These are phyloP conservation scores for Araneus ventricosus DNA, from an alignment of 1,140 invertebrate species.

Conservation along the genomic window DNA sequence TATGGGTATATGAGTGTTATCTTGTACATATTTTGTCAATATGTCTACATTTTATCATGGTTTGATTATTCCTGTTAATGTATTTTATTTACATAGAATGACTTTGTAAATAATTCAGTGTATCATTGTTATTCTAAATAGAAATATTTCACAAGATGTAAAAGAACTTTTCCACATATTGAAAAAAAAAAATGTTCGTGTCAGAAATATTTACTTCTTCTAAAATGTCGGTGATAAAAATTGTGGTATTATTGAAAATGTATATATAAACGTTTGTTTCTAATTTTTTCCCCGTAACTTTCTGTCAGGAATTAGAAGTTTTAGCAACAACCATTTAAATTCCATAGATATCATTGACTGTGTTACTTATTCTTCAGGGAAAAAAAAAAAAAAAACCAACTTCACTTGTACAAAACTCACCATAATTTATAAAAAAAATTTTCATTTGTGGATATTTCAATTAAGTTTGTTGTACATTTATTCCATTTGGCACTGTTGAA, in stretches of 20 bases:
- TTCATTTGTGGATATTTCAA: constrained; percentile 67
- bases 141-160: background rate
- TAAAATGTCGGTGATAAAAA: background rate
- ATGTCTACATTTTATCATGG: constrained; percentile 31
- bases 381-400: background rate
- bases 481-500: constrained; percentile 38
- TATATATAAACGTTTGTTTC: constrained; percentile 6
- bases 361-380: constrained; percentile 31
- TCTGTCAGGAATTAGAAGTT: too few relatives aligned
- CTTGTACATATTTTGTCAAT: constrained; percentile 52
- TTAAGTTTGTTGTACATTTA: constrained; percentile 57
- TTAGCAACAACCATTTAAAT: background rate
- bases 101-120: constrained; percentile 40
- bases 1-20: constrained; percentile 41
- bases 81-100: constrained; percentile 42
- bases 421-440: constrained; percentile 23
- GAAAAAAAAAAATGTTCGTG: background rate
- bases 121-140: background rate
- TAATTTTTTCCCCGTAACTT: too few relatives aligned
- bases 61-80: constrained; percentile 37
- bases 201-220: background rate
- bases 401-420: constrained; percentile 35
- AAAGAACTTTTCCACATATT: background rate
- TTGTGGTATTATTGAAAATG: background rate
- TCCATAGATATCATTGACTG: background rate